Evolutionary conservation across 1,140 invertebrate genomes (phyloP).

Genomic region (Piezodorus guildinii): DNA sequence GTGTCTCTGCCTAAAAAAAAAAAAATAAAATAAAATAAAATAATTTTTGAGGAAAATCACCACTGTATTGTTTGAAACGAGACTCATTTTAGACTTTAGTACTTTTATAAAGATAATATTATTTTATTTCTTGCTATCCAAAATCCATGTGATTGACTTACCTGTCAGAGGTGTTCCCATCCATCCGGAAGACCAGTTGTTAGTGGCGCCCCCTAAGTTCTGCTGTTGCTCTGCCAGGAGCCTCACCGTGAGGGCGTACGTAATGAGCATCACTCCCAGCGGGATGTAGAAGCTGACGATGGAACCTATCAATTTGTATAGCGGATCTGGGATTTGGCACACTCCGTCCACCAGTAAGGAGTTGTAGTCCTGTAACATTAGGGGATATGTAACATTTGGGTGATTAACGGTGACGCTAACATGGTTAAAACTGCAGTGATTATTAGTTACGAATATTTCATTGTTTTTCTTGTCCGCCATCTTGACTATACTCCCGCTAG

Average conservation of each 20-base stretch:
- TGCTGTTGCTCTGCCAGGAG: constrained; percentile 64
- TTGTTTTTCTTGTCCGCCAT: no score
- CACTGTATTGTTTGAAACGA: no score
- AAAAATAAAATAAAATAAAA: no score
- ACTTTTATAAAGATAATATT: not conserved
- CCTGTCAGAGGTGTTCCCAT: constrained; percentile 29
- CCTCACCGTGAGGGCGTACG: constrained; percentile 80
- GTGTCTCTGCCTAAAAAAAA: not conserved
- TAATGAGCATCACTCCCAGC: constrained; percentile 83
- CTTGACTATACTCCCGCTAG: no score
- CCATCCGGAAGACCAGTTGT: constrained; percentile 47
- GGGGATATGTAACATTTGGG: no score
- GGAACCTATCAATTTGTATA: constrained; percentile 85
- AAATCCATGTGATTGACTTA: not conserved
- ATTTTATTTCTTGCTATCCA: not conserved
- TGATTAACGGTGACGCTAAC: no score
- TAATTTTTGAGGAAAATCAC: no score
- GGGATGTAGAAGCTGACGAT: constrained; percentile 94
- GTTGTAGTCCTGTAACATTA: constrained; percentile 54
- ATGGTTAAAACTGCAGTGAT: no score
- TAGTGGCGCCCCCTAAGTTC: constrained; percentile 41
- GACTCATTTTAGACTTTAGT: not conserved
- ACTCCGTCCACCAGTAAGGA: constrained; percentile 65
- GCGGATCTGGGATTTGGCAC: constrained; percentile 74
- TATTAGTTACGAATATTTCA: no score